phyloP scores from a whole-genome alignment of 2,888 invertebrate genomes.

The Blastobasis adustella region DNA sequence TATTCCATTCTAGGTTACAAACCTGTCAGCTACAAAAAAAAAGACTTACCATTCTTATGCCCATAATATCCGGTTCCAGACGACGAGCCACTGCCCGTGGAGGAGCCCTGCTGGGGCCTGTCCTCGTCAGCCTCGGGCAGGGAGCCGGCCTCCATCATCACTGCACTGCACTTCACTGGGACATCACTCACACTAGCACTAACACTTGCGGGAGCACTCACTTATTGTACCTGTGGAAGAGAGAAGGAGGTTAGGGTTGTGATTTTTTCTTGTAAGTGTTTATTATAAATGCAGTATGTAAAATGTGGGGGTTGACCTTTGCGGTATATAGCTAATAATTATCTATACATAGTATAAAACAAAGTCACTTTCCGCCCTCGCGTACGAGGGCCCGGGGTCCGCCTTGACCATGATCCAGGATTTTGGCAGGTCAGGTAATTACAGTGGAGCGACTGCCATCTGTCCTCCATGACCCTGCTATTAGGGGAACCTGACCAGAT shows the following conservation, averaged over 20 bases:
- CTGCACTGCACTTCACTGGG: neutral
- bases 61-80: slow-evolving; percentile 63
- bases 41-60: slow-evolving; percentile 57
- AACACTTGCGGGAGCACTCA: neutral
- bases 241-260: neutral
- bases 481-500: no score
- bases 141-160: slow-evolving; percentile 46
- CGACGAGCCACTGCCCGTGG: slow-evolving; percentile 62
- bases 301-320: no score
- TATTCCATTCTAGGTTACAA: no score
- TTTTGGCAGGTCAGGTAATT: no score
- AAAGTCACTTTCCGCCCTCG: no score
- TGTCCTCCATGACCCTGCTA: no score
- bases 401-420: no score
- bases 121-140: slow-evolving; percentile 58
- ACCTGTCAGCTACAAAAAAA: neutral
- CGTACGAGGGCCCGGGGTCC: no score
- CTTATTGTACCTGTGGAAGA: neutral
- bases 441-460: no score
- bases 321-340: neutral
- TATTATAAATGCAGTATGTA: neutral
- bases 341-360: neutral
- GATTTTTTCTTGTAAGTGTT: neutral
- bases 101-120: slow-evolving; percentile 56
- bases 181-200: neutral